Conservation (phyloP, 2,888 invertebrate genomes). For the Tolmerus cingulatus region DNA sequence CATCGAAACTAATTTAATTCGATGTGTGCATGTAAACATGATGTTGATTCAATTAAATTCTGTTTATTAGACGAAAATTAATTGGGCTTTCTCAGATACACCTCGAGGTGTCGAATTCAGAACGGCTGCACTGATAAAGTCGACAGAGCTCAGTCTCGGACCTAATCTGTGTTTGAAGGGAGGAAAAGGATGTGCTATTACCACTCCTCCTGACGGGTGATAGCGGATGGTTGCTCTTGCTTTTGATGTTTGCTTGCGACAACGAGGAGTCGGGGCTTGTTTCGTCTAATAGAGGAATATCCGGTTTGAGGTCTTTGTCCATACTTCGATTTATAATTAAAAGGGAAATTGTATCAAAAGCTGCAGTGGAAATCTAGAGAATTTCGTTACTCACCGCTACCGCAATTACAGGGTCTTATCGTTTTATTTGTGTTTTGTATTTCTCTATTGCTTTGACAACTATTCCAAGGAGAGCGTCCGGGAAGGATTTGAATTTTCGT, state of each 20-base stretch:
- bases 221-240: neutral
- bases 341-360: neutral
- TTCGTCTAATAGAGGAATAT: neutral
- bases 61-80: conserved; percentile 45
- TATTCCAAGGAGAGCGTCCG: no score
- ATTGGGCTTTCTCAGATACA: conserved; percentile 21
- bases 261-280: neutral
- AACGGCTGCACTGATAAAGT: neutral
- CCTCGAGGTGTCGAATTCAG: neutral
- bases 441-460: no score
- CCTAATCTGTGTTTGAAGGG: neutral
- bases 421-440: no score
- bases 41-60: conserved; percentile 45
- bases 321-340: neutral
- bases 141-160: neutral
- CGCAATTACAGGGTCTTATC: no score
- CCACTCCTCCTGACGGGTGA: neutral
- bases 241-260: neutral
- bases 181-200: neutral
- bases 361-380: neutral
- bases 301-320: neutral
- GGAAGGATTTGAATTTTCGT: no score
- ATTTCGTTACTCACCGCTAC: neutral
- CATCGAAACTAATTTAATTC: conserved; percentile 29
- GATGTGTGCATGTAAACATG: conserved; percentile 16